Percentiles rank a stretch among this genome's conserved stretches.
Evolutionary conservation across 2,888 invertebrate species (phyloP).

Genomic region (Psylliodes chrysocephalus): DNA sequence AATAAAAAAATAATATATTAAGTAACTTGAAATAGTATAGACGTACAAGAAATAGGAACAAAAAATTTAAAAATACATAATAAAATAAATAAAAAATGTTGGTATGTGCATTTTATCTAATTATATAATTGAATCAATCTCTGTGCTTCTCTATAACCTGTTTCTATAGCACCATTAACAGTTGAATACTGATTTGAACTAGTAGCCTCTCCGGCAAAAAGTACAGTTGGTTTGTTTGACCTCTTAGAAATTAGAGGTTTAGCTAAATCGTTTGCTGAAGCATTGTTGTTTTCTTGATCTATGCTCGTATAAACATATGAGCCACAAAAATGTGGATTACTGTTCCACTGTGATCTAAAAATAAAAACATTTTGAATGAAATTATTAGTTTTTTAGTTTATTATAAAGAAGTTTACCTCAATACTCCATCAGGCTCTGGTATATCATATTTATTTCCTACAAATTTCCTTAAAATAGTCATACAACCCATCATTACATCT

Average conservation of each 20-base stretch:
- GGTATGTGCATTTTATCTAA: no score
- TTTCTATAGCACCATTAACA: slow-evolving; percentile 69
- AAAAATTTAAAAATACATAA: no score
- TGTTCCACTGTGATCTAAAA: slow-evolving; percentile 76
- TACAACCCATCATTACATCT: slow-evolving; percentile 67
- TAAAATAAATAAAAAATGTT: no score
- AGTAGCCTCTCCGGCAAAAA: slow-evolving; percentile 75
- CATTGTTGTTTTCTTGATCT: slow-evolving; percentile 65
- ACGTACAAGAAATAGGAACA: no score
- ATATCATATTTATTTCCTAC: slow-evolving; percentile 66
- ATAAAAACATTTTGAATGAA: no score
- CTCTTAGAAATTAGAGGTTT: slow-evolving; percentile 66
- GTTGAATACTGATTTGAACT: slow-evolving; percentile 65
- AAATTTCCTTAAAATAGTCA: slow-evolving; percentile 68
- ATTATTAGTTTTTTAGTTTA: no score
- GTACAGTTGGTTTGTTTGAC: slow-evolving; percentile 62
- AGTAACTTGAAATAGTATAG: no score
- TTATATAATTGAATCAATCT: slow-evolving; percentile 60
- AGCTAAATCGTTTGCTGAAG: slow-evolving; percentile 68
- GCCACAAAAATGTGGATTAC: slow-evolving; percentile 76
- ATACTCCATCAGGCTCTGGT: slow-evolving; percentile 62
- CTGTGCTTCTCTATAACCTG: slow-evolving; percentile 68
- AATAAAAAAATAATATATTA: no score
- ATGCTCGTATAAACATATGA: slow-evolving; percentile 75
- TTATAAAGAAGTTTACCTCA: slow-evolving; percentile 57